Percentiles rank a stretch among this genome's conserved stretches.
phyloP scores from a whole-genome alignment of 2,113 vertebrate genomes.

The Pollimyrus isidori region DNA sequence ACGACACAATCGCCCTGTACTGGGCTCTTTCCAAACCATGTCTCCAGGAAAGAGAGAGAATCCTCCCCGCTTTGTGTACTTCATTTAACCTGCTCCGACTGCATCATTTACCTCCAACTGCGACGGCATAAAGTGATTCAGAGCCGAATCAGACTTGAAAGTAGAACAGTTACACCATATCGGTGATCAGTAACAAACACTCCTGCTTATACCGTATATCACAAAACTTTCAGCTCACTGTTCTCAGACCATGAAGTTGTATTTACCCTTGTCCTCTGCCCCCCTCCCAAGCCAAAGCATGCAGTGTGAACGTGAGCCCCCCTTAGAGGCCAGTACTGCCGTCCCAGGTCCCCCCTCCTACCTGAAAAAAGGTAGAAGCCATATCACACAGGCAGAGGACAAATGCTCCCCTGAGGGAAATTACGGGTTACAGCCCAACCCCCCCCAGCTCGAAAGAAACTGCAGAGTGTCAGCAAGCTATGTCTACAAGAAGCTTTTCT shows the following conservation, averaged over 20 bases:
- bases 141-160: not conserved
- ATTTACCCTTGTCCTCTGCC: not conserved
- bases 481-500: not conserved
- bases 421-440: constrained; percentile 14
- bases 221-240: not conserved
- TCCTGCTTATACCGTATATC: not conserved
- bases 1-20: not conserved
- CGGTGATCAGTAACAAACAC: not conserved
- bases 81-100: not conserved
- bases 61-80: not conserved
- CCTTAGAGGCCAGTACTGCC: not conserved
- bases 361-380: constrained; percentile 41
- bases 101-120: not conserved
- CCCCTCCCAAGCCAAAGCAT: not conserved
- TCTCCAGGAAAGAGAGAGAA: not conserved
- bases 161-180: not conserved
- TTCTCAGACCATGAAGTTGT: not conserved
- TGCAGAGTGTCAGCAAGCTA: constrained; percentile 11
- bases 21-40: not conserved
- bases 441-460: not conserved
- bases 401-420: constrained; percentile 43
- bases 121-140: not conserved
- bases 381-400: constrained; percentile 42
- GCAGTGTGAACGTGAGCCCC: not conserved
- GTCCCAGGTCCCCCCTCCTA: not conserved